These are phyloP conservation scores for Magallana nippona DNA, from an alignment of 2,888 invertebrate genomes.

Conservation along the genomic window DNA sequence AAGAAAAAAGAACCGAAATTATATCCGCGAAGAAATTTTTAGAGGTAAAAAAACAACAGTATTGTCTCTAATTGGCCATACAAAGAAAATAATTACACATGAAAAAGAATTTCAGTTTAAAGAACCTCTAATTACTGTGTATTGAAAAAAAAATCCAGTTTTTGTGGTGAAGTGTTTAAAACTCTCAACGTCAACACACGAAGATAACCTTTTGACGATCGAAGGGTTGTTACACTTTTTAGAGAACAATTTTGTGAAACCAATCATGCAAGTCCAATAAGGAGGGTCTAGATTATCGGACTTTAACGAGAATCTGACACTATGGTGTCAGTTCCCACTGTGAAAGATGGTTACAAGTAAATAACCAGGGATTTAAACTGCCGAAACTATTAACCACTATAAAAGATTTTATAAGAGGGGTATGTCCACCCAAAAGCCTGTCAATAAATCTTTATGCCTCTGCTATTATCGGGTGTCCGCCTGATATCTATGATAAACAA, in stretches of 20 bases:
- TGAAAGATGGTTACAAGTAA: slow-evolving; percentile 4
- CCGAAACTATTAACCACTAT: background rate
- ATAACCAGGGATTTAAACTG: too few species aligned
- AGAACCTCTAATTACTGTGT: background rate
- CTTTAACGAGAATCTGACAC: background rate
- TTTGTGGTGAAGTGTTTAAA: background rate
- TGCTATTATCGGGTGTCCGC: background rate
- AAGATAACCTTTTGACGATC: background rate
- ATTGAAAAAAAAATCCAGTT: background rate
- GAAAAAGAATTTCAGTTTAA: background rate
- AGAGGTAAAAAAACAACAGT: background rate
- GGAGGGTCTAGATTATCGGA: background rate
- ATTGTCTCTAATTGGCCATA: background rate
- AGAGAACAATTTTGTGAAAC: background rate
- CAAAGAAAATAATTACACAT: background rate
- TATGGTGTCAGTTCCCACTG: background rate
- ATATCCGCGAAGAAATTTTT: background rate
- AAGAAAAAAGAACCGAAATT: too few species aligned
- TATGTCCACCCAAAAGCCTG: background rate
- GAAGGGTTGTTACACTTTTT: background rate
- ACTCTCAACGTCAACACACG: background rate
- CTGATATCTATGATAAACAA: too few species aligned
- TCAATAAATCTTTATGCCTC: background rate
- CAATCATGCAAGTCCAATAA: background rate
- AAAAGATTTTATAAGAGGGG: background rate